Conservation (phyloP, 2,888 invertebrate species). For the Limnephilus marmoratus region DNA sequence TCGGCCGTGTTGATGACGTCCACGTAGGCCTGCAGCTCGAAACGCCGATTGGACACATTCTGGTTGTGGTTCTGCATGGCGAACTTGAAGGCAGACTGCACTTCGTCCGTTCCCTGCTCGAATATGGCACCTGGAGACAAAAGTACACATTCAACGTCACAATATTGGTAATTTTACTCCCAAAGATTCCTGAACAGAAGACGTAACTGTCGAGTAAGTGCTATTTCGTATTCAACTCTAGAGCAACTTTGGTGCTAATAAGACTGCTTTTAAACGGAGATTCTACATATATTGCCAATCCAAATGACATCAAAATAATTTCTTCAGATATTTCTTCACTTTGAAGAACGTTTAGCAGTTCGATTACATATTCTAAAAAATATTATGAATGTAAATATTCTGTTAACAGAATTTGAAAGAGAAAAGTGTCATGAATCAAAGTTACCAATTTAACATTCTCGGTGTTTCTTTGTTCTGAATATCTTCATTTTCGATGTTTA, state of each 20-base stretch:
- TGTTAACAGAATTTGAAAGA: neutral
- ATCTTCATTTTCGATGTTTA: neutral
- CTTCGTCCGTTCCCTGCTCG: slow-evolving; percentile 94
- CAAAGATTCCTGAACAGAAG: slow-evolving; percentile 36
- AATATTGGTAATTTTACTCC: neutral
- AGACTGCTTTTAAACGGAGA: too few relatives aligned
- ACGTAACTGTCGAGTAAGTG: neutral
- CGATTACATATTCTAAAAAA: too few relatives aligned
- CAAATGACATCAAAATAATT: too few relatives aligned
- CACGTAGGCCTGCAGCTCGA: slow-evolving; percentile 92
- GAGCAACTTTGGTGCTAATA: neutral
- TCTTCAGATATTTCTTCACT: too few relatives aligned
- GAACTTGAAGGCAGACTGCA: slow-evolving; percentile 94
- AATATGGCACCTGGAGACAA: slow-evolving; percentile 90
- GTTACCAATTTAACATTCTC: neutral
- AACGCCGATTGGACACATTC: slow-evolving; percentile 86
- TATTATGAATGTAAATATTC: too few relatives aligned
- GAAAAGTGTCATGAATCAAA: neutral
- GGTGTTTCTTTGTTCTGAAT: neutral
- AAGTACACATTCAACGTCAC: too few relatives aligned
- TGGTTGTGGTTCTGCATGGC: slow-evolving; percentile 92
- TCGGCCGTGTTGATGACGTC: slow-evolving; percentile 96
- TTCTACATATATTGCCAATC: too few relatives aligned
- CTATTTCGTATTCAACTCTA: neutral
- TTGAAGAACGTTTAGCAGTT: too few relatives aligned